Evolutionary conservation across 2,797 vertebrate genomes (phyloP).

Genomic region (Amphiprion clarkii): DNA sequence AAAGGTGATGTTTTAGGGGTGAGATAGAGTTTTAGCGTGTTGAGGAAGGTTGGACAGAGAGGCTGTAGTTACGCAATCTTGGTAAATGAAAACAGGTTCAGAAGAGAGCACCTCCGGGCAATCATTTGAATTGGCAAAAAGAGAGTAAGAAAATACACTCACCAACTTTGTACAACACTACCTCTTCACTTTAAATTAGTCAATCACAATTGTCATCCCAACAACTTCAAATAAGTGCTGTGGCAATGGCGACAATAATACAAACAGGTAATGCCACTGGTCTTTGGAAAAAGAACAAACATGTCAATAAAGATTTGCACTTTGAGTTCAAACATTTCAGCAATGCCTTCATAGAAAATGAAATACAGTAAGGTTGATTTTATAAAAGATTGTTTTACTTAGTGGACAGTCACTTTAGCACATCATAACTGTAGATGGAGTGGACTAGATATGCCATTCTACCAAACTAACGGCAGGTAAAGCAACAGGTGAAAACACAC

Average conservation of each 20-base stretch:
- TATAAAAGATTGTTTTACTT: conserved; percentile 66
- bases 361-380: conserved; percentile 58
- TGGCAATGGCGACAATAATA: conserved; percentile 54
- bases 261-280: conserved; percentile 51
- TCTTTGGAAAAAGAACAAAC: conserved; percentile 58
- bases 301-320: conserved; percentile 47
- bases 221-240: conserved; percentile 58
- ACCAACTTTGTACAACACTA: conserved; percentile 50
- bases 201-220: conserved; percentile 47
- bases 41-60: conserved; percentile 28
- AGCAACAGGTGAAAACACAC: conserved; percentile 37
- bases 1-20: conserved; percentile 18
- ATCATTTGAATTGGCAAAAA: conserved; percentile 59
- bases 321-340: conserved; percentile 63
- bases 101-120: conserved; percentile 64
- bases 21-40: conserved; percentile 43
- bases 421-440: conserved; percentile 30
- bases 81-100: conserved; percentile 22
- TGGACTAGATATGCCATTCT: conserved; percentile 38
- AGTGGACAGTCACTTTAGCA: conserved; percentile 57
- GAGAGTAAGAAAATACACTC: conserved; percentile 64
- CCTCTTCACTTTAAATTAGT: conserved; percentile 46
- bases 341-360: conserved; percentile 51
- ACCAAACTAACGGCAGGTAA: conserved; percentile 44
- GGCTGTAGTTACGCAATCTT: conserved; percentile 37